A percentile compares a stretch with the other conserved stretches of the same genome.
Conservation (phyloP, 2,888 invertebrate genomes). For the Calameuta pallipes region DNA sequence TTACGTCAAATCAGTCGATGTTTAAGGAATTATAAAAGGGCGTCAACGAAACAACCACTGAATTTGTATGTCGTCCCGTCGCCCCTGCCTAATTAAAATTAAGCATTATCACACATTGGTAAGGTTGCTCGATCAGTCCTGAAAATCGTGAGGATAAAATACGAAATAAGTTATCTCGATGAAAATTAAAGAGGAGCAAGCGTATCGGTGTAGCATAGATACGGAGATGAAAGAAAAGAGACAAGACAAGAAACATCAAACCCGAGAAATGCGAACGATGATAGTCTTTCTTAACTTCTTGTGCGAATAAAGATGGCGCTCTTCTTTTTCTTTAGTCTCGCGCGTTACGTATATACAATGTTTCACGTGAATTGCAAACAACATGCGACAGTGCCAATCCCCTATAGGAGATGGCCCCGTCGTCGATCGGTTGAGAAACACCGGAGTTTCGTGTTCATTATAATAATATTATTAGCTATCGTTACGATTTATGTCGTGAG, state of each 20-base stretch:
- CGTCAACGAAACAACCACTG: neutral
- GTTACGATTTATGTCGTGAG: constrained; percentile 45
- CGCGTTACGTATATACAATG: neutral
- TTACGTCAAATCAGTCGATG: neutral
- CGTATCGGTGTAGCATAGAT: neutral
- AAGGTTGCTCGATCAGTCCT: neutral
- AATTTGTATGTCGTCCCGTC: neutral
- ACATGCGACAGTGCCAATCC: neutral
- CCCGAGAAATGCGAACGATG: neutral
- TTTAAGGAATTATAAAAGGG: neutral
- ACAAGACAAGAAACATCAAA: neutral
- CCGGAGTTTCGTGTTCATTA: constrained; percentile 32
- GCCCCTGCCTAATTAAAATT: neutral
- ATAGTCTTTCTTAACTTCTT: constrained; percentile 20
- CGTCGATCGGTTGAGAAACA: constrained; percentile 45
- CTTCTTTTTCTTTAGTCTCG: neutral
- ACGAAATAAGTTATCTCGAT: neutral
- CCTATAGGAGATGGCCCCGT: neutral
- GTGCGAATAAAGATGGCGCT: constrained; percentile 40
- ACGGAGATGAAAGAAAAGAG: neutral
- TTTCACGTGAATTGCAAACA: neutral
- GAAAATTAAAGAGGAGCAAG: neutral
- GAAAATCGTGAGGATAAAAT: neutral
- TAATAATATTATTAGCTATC: constrained; percentile 37
- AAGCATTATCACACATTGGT: neutral